Evolutionary conservation across 2,113 vertebrate species (phyloP).

Genomic region (Oenanthe oenanthe): DNA sequence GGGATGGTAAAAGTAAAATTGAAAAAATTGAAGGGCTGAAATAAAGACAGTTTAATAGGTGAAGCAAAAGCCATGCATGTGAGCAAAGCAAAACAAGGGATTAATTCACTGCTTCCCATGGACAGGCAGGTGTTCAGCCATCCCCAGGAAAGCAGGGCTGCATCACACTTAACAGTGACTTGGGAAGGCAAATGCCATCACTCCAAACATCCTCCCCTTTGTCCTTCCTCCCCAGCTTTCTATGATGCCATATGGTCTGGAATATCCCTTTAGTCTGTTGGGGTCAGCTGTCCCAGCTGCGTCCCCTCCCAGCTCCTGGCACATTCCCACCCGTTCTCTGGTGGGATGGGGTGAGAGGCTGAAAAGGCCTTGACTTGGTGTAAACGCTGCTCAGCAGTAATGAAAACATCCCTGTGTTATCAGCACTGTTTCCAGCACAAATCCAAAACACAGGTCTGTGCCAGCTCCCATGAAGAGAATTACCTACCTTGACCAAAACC

Average conservation of each 20-base stretch:
- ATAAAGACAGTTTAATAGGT: not conserved
- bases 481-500: not conserved
- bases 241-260: not conserved
- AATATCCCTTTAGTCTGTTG: not conserved
- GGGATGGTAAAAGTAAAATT: not conserved
- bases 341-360: not conserved
- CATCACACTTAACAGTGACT: not conserved
- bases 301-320: not conserved
- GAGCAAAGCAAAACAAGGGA: not conserved
- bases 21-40: not conserved
- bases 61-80: rapidly evolving
- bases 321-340: not conserved
- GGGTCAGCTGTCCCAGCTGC: not conserved
- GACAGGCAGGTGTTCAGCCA: not conserved
- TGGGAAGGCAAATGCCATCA: not conserved
- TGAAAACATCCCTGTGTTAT: not conserved
- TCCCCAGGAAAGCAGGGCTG: not conserved
- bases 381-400: not conserved
- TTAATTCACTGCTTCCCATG: not conserved
- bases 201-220: not conserved
- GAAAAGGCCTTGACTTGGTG: not conserved
- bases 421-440: not conserved
- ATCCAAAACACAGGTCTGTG: not conserved
- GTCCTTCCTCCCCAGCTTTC: not conserved
- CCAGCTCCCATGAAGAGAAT: not conserved